These are phyloP conservation scores for Lymantria monacha DNA, from an alignment of 2,888 invertebrate species.

Conservation along the genomic window DNA sequence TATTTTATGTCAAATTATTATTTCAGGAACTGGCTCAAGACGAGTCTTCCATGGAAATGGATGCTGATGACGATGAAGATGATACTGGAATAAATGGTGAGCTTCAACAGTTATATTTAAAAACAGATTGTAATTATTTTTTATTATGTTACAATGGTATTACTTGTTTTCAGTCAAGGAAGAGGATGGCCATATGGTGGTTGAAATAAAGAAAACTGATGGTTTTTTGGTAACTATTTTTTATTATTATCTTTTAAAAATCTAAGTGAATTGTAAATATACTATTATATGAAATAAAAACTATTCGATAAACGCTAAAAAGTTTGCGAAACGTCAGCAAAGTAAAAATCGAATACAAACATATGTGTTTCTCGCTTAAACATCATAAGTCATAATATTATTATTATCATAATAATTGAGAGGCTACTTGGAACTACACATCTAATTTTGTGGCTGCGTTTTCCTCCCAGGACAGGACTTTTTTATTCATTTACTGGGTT, in stretches of 20 bases:
- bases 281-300: not conserved
- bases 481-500: no score
- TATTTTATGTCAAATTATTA: not conserved
- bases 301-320: no score
- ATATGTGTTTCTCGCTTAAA: no score
- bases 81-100: constrained; percentile 69
- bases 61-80: constrained; percentile 65
- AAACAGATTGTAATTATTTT: not conserved
- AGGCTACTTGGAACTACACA: no score
- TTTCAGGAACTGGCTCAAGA: constrained; percentile 46
- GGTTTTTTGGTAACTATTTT: constrained; percentile 57
- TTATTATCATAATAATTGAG: no score
- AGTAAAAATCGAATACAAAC: no score
- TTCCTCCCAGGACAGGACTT: no score
- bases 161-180: constrained; percentile 64
- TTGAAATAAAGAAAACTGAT: constrained; percentile 69
- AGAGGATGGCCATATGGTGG: constrained; percentile 66
- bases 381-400: no score
- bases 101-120: constrained; percentile 2
- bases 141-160: not conserved
- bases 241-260: not conserved
- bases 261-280: not conserved
- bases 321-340: no score
- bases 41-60: constrained; percentile 65
- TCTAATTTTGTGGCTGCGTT: no score